Percentiles rank a stretch among this genome's conserved stretches.
Conservation (phyloP, 2,797 vertebrate genomes). For the Arnoldichthys spilopterus region DNA sequence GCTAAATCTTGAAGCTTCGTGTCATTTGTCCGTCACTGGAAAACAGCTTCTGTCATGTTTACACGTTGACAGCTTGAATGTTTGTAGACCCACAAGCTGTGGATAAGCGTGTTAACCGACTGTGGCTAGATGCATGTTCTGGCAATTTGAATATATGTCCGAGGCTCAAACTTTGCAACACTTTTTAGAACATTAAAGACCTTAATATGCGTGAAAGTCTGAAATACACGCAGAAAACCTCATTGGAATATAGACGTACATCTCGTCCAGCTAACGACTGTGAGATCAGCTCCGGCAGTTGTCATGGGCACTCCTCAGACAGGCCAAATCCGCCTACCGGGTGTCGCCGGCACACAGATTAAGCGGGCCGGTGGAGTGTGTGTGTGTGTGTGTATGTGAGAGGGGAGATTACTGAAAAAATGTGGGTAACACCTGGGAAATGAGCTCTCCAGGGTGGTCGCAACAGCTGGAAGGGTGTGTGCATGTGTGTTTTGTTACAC, state of each 20-base stretch:
- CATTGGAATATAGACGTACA: slow-evolving; percentile 35
- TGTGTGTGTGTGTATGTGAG: slow-evolving; percentile 56
- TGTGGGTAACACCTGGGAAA: slow-evolving; percentile 81
- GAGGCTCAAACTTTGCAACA: slow-evolving; percentile 34
- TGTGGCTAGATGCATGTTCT: slow-evolving; percentile 8
- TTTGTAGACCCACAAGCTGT: background rate
- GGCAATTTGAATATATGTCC: slow-evolving; percentile 29
- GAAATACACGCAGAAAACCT: slow-evolving; percentile 34
- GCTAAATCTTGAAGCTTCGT: background rate
- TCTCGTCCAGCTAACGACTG: slow-evolving; percentile 37
- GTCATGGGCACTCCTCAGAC: slow-evolving; percentile 66
- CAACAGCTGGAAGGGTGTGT: slow-evolving; percentile 61
- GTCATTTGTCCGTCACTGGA: background rate
- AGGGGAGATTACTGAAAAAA: slow-evolving; percentile 75
- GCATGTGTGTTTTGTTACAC: slow-evolving; percentile 43
- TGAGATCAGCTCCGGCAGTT: slow-evolving; percentile 64
- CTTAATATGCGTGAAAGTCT: slow-evolving; percentile 34
- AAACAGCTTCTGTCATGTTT: slow-evolving; percentile 24
- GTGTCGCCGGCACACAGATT: slow-evolving; percentile 70
- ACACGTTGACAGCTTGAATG: slow-evolving; percentile 33
- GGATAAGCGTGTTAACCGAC: background rate
- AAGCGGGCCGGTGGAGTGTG: slow-evolving; percentile 62
- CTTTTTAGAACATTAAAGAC: slow-evolving; percentile 23
- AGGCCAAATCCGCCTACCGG: slow-evolving; percentile 61
- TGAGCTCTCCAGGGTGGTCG: slow-evolving; percentile 62